Percentiles rank a stretch among this genome's conserved stretches.
Evolutionary conservation across 2,888 invertebrate species (phyloP).

Genomic region (Aphrophora alni): DNA sequence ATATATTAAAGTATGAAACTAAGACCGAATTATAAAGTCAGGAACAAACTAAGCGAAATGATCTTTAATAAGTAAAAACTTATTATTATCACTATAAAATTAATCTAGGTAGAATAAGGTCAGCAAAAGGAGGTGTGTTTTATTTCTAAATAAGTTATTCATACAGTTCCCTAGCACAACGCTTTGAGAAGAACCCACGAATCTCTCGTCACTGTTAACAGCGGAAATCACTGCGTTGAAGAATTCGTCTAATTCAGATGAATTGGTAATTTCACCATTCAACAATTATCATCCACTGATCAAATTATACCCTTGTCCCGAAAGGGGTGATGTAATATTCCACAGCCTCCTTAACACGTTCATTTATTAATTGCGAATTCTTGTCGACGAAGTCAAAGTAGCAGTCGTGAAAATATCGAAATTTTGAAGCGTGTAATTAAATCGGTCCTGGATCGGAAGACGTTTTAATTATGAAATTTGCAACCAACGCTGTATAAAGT

Average conservation of each 20-base stretch:
- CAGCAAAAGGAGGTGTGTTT: no score
- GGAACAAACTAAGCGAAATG: no score
- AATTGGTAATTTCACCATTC: background rate
- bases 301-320: background rate
- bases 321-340: background rate
- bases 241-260: background rate
- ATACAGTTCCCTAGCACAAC: no score
- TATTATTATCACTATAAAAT: no score
- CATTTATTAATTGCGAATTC: background rate
- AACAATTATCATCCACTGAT: background rate
- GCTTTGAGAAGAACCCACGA: no score
- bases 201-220: background rate
- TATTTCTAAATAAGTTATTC: no score
- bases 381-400: conserved; percentile 6
- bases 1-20: no score
- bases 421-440: background rate
- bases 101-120: no score
- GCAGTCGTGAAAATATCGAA: background rate
- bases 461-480: background rate
- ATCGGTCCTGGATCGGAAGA: background rate
- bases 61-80: no score
- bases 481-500: background rate
- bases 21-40: no score
- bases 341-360: background rate
- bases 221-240: background rate